A percentile compares a stretch with the other conserved stretches of the same genome.
Conservation (phyloP, 2,888 invertebrate genomes). For the Chymomyza fuscimana region DNA sequence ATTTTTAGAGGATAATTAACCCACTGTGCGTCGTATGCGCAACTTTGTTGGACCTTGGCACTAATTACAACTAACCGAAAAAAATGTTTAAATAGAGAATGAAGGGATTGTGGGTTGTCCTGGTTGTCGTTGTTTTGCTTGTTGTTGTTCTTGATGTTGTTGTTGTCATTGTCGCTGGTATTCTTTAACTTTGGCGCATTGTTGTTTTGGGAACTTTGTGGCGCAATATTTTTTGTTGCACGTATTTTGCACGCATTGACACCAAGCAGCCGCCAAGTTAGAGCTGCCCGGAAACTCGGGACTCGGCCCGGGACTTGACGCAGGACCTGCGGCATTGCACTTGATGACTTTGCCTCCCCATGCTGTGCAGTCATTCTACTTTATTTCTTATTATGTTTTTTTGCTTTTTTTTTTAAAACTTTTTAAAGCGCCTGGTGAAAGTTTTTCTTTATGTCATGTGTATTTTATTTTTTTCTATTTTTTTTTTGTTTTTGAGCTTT, state of each 20-base stretch:
- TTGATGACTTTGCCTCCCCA: conserved; percentile 29
- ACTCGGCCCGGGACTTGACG: not conserved
- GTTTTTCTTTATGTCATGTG: conserved; percentile 22
- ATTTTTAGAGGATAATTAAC: conserved; percentile 3
- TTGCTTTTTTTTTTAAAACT: conserved; percentile 21
- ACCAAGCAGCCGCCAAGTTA: conserved; percentile 9
- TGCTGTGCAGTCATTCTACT: conserved; percentile 1
- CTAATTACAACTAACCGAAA: conserved; percentile 57
- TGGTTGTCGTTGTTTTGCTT: conserved; percentile 1
- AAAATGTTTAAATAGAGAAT: conserved; percentile 27
- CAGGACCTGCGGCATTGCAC: conserved; percentile 46
- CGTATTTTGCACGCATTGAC: conserved; percentile 46
- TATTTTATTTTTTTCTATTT: not conserved
- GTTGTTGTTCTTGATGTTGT: not conserved
- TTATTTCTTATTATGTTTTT: conserved; percentile 4
- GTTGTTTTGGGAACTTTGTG: conserved; percentile 37
- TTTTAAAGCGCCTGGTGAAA: conserved; percentile 31
- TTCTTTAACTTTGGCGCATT: conserved; percentile 17
- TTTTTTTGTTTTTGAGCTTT: not conserved
- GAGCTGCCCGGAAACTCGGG: not conserved
- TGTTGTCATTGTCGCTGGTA: conserved; percentile 3
- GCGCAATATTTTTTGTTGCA: conserved; percentile 33
- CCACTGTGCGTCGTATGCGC: conserved; percentile 43
- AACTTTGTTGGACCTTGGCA: conserved; percentile 58
- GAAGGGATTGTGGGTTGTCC: conserved; percentile 18